Evolutionary conservation across 2,797 vertebrate species (phyloP).

Genomic region (Melanotaenia boesemani): DNA sequence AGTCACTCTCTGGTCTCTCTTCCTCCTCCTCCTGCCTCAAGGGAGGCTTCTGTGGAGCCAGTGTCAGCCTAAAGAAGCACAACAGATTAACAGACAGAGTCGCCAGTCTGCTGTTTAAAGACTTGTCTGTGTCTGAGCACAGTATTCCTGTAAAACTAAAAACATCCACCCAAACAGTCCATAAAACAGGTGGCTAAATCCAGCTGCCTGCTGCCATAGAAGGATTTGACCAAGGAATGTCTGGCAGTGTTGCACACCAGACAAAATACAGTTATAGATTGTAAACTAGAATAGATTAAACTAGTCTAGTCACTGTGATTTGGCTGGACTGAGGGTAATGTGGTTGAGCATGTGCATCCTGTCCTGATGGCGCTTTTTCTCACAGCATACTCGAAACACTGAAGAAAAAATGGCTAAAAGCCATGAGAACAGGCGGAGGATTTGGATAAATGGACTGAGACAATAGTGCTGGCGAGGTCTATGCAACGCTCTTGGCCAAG

Average conservation of each 20-base stretch:
- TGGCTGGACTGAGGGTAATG: slow-evolving; percentile 56
- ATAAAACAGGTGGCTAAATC: slow-evolving; percentile 79
- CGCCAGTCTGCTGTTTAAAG: slow-evolving; percentile 51
- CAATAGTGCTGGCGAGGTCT: slow-evolving; percentile 28
- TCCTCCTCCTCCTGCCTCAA: slow-evolving; percentile 50
- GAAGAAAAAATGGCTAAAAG: slow-evolving; percentile 49
- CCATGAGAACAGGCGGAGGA: slow-evolving; percentile 50
- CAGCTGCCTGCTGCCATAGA: slow-evolving; percentile 41
- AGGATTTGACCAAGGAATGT: slow-evolving; percentile 68
- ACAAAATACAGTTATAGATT: slow-evolving; percentile 55
- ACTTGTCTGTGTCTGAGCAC: slow-evolving; percentile 32
- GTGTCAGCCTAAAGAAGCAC: slow-evolving; percentile 35
- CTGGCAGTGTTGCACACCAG: slow-evolving; percentile 51
- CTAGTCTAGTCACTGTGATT: slow-evolving; percentile 37
- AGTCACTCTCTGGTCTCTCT: slow-evolving; percentile 60
- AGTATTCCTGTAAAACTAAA: slow-evolving; percentile 69
- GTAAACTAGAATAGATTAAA: slow-evolving; percentile 63
- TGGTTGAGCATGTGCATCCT: slow-evolving; percentile 40
- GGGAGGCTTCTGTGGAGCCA: slow-evolving; percentile 66
- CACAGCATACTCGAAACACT: slow-evolving; percentile 43
- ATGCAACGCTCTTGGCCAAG: slow-evolving; percentile 47
- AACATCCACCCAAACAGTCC: slow-evolving; percentile 67
- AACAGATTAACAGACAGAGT: slow-evolving; percentile 49
- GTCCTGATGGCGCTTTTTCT: slow-evolving; percentile 40
- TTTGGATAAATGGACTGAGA: slow-evolving; percentile 43